Evolutionary conservation across 1,140 invertebrate species (phyloP).

Genomic region (roundworm (Caenorhabditis elegans)): DNA sequence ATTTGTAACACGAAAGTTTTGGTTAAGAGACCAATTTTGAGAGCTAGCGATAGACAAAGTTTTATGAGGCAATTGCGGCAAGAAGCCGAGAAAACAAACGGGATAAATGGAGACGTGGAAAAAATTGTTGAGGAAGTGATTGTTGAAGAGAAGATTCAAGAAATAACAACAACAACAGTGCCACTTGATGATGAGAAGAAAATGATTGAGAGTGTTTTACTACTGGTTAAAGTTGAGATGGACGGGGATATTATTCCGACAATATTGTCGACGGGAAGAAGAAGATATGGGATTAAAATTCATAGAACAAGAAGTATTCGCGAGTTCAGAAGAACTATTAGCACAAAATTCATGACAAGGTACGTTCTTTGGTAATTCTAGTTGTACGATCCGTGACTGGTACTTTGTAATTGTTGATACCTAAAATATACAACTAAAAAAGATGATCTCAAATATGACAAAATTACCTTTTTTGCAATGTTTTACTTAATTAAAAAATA

Average conservation of each 20-base stretch:
- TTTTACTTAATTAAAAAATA: no score
- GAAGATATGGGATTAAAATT: constrained; percentile 18
- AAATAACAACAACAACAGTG: background rate
- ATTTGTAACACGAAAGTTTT: constrained; percentile 2
- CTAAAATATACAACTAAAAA: no score
- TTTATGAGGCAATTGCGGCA: background rate
- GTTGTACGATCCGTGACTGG: no score
- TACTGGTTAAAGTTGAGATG: background rate
- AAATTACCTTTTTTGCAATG: no score
- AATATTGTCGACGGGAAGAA: background rate
- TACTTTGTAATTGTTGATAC: no score
- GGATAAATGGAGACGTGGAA: background rate
- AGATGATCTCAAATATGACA: no score
- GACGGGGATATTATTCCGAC: constrained; percentile 19
- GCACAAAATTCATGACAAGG: constrained; percentile 20
- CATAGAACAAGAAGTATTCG: background rate
- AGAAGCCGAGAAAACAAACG: background rate
- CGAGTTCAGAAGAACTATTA: background rate
- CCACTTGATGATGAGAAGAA: background rate
- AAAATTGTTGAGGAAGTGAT: background rate
- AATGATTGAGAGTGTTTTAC: background rate
- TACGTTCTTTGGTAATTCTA: background rate
- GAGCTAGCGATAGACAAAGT: background rate
- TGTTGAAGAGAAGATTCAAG: background rate
- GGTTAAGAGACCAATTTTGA: background rate